Conservation (phyloP, 2,797 vertebrate genomes). For the Falco columbarius region DNA sequence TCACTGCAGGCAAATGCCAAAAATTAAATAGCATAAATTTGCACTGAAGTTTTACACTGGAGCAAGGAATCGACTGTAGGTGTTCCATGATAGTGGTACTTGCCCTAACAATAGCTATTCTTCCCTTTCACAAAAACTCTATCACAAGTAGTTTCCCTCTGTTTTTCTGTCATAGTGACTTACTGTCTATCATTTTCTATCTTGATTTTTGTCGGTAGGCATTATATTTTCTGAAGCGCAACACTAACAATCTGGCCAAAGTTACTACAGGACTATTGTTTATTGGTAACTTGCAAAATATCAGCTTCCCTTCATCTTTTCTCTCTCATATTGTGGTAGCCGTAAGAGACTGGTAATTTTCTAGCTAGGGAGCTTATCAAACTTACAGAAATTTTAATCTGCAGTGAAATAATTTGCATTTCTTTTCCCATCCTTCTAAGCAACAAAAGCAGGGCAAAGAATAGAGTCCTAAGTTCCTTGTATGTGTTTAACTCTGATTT, state of each 20-base stretch:
- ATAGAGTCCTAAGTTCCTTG: neutral
- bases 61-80: neutral
- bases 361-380: neutral
- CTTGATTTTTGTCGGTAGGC: neutral
- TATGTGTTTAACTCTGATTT: neutral
- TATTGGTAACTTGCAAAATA: neutral
- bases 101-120: neutral
- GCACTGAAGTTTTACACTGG: neutral
- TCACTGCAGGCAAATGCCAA: neutral
- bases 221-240: neutral
- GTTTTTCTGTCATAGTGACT: neutral
- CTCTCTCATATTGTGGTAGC: neutral
- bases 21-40: neutral
- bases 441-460: neutral
- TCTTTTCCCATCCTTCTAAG: neutral
- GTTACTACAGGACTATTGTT: neutral
- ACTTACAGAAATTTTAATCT: neutral
- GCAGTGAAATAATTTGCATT: neutral
- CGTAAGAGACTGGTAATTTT: neutral
- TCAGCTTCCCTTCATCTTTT: neutral
- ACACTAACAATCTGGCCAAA: neutral
- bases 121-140: neutral
- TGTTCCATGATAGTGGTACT: neutral
- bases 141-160: neutral
- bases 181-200: neutral